Percentiles rank a stretch among this genome's conserved stretches.
Conservation (phyloP, 1,140 invertebrate genomes). For the Saxidomus purpurata region DNA sequence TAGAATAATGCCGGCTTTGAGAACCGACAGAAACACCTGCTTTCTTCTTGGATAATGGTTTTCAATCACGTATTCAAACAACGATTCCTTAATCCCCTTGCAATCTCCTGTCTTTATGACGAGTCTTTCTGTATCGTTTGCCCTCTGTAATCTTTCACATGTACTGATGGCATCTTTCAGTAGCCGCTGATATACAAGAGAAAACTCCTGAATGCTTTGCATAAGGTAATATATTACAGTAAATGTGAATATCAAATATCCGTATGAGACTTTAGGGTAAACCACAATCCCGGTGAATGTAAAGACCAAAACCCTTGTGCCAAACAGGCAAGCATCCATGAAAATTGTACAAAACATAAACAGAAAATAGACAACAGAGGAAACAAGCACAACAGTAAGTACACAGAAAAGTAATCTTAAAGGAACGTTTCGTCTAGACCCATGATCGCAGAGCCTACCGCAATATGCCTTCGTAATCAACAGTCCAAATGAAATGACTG, state of each 20-base stretch:
- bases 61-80: slow-evolving; percentile 58
- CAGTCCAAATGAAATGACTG: slow-evolving; percentile 21
- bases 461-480: slow-evolving; percentile 43
- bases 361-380: slow-evolving; percentile 32
- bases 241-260: slow-evolving; percentile 40
- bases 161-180: slow-evolving; percentile 12
- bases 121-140: background rate
- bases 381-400: background rate
- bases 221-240: slow-evolving; percentile 52
- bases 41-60: slow-evolving; percentile 33
- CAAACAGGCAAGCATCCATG: slow-evolving; percentile 48
- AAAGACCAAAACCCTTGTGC: slow-evolving; percentile 19
- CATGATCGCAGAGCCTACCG: background rate
- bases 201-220: slow-evolving; percentile 27
- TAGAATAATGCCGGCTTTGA: slow-evolving; percentile 28
- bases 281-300: slow-evolving; percentile 51
- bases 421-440: background rate
- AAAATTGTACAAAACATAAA: slow-evolving; percentile 56
- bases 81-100: background rate
- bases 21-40: slow-evolving; percentile 23
- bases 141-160: slow-evolving; percentile 8
- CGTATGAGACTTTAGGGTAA: slow-evolving; percentile 46
- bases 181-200: background rate
- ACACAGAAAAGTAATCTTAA: background rate
- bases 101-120: background rate